These are phyloP conservation scores for Gymnocephalus cernua DNA, from an alignment of 2,113 vertebrate species.

Conservation along the genomic window DNA sequence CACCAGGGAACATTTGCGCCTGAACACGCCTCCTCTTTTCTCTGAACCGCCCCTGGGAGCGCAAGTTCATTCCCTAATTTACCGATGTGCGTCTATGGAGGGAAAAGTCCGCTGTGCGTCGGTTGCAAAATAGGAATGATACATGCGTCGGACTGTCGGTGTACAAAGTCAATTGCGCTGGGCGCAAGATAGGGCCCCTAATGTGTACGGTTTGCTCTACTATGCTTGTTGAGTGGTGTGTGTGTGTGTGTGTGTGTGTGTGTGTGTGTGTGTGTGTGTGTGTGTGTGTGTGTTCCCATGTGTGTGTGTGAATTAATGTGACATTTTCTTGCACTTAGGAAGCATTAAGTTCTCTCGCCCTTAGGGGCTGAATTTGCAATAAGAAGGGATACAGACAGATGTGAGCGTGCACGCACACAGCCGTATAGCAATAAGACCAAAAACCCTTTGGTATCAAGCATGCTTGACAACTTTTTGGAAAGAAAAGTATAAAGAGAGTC, in stretches of 20 bases:
- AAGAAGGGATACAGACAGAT: neutral
- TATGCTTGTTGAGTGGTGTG: neutral
- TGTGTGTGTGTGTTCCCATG: neutral
- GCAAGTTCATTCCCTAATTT: too few relatives aligned
- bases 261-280: slow-evolving; percentile 23
- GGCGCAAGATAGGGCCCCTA: too few relatives aligned
- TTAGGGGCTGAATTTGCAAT: slow-evolving; percentile 58
- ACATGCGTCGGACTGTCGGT: too few relatives aligned
- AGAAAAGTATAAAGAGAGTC: slow-evolving; percentile 3
- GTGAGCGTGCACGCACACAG: neutral
- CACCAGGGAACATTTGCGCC: too few relatives aligned
- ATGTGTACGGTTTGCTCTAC: neutral
- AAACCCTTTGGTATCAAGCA: slow-evolving; percentile 14
- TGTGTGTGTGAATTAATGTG: slow-evolving; percentile 38
- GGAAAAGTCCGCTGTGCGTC: too few relatives aligned
- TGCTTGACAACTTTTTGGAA: slow-evolving; percentile 25
- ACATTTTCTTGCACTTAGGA: slow-evolving; percentile 41
- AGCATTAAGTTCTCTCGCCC: slow-evolving; percentile 14
- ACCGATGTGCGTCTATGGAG: too few relatives aligned
- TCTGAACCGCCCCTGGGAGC: too few relatives aligned
- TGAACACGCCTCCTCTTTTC: too few relatives aligned
- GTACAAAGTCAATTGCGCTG: too few relatives aligned
- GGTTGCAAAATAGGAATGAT: too few relatives aligned
- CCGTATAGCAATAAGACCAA: slow-evolving; percentile 5
- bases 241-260: neutral